Base-by-base conservation (phyloP, 1,140 invertebrate genomes). In the Diabrotica undecimpunctata region DNA sequence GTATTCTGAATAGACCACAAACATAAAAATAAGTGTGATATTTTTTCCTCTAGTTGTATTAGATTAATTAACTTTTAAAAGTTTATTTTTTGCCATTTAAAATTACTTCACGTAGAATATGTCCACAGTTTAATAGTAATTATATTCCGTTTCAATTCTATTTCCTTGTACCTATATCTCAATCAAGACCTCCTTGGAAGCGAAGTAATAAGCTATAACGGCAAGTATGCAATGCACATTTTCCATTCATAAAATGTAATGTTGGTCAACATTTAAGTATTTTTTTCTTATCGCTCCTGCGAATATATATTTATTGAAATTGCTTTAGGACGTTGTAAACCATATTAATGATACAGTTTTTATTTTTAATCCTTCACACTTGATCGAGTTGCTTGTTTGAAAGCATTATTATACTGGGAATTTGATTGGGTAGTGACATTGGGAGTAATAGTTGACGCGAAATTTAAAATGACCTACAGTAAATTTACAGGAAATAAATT, bases 291-390 rank as follows among this genome's bases (percentile, higher is more conserved):
- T 14, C 51, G n/a, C 51, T 12, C n/a, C n/a, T 12, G 11, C 51
- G 51, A 14, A 53, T 53, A 53, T 14, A 12, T 36, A 37, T 57
- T 57, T 57, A 57, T 37, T 36, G 55, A 37, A 57, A 35, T 36
- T 57, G 55, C 55, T 57, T 37, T 37, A 57, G 55, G 55, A 57
- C 55, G 55, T 37, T 37, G 37, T 57, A 57, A 36, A 57, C 25
- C 55, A 57, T 57, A 39, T 57, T 57, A 57, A 57, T 36, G 37
- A 37, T 57, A 37, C 12, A 25, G 55, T 39, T 36, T 57, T n/a
- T 6, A 39, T n/a, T 57, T 57, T 57, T 57, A 11, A 37, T 57
- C 25, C 55, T 57, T 57, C 55, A 57, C 55, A 57, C 55, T 57
- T 57, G 55, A 37, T 57, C 37, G 51, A 8, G n/a, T 53, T 53